phyloP scores from a whole-genome alignment of 2,888 invertebrate genomes.

The Sceliomorpha sp. region DNA sequence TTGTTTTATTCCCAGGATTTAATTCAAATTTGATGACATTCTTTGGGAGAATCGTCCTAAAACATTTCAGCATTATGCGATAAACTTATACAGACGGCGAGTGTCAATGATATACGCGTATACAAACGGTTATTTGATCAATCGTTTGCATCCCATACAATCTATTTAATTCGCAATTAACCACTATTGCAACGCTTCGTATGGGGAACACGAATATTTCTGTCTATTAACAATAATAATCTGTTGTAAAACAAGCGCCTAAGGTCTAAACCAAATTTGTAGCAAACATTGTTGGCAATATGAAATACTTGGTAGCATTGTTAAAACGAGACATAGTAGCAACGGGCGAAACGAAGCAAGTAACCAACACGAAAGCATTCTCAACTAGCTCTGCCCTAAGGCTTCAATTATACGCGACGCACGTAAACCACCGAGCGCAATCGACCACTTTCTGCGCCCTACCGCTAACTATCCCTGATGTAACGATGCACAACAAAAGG shows the following conservation, averaged over 20 bases:
- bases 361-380: constrained; percentile 51
- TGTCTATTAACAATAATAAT: constrained; percentile 12
- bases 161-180: too few relatives aligned
- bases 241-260: constrained; percentile 15
- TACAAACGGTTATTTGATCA: too few relatives aligned
- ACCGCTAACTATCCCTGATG: constrained; percentile 65
- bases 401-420: constrained; percentile 65
- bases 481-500: constrained; percentile 74
- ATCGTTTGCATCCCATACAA: too few relatives aligned
- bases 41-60: too few relatives aligned
- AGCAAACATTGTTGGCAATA: constrained; percentile 34
- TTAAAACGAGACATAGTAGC: constrained; percentile 38
- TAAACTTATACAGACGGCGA: too few relatives aligned
- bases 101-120: too few relatives aligned
- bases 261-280: constrained; percentile 33
- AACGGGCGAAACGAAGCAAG: constrained; percentile 22
- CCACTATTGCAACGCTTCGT: too few relatives aligned
- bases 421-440: constrained; percentile 64
- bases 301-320: constrained; percentile 42
- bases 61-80: too few relatives aligned
- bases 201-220: too few relatives aligned
- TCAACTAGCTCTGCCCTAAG: constrained; percentile 60
- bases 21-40: constrained; percentile 32
- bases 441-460: constrained; percentile 70
- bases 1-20: too few relatives aligned